A percentile compares a stretch with the other conserved stretches of the same genome.
phyloP scores from a whole-genome alignment of 2,888 invertebrate species.

The Bimastos eiseni region DNA sequence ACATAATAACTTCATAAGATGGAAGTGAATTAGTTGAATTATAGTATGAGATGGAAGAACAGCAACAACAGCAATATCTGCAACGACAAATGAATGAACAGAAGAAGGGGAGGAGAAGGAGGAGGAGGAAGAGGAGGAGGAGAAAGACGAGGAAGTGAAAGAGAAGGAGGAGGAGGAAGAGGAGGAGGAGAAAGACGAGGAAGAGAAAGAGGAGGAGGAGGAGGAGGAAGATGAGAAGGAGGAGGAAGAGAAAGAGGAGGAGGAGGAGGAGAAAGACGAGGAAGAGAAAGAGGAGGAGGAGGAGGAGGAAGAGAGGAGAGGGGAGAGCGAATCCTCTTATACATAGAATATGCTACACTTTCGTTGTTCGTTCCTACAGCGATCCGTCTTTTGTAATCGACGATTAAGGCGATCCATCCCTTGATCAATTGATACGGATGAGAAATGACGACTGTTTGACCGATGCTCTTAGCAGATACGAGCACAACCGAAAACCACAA shows the following conservation, averaged over 20 bases:
- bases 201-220: neutral
- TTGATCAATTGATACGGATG: constrained; percentile 6
- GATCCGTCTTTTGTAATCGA: neutral
- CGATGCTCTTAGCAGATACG: neutral
- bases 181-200: neutral
- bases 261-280: neutral
- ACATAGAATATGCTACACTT: neutral
- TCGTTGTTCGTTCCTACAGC: neutral
- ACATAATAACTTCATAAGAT: neutral
- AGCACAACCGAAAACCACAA: neutral
- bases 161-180: neutral
- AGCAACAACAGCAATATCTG: no score
- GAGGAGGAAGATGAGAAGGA: no score
- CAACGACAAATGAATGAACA: no score
- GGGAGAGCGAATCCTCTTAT: neutral
- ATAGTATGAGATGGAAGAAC: no score
- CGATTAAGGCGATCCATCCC: neutral
- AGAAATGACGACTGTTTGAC: constrained; percentile 3
- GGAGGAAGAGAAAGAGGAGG: no score
- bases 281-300: neutral
- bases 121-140: neutral
- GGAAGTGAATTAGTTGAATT: no score
- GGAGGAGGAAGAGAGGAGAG: neutral
- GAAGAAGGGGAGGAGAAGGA: no score
- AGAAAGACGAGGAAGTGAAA: no score